Evolutionary conservation across 2,113 vertebrate species (phyloP).

Genomic region (Barnardius zonarius): DNA sequence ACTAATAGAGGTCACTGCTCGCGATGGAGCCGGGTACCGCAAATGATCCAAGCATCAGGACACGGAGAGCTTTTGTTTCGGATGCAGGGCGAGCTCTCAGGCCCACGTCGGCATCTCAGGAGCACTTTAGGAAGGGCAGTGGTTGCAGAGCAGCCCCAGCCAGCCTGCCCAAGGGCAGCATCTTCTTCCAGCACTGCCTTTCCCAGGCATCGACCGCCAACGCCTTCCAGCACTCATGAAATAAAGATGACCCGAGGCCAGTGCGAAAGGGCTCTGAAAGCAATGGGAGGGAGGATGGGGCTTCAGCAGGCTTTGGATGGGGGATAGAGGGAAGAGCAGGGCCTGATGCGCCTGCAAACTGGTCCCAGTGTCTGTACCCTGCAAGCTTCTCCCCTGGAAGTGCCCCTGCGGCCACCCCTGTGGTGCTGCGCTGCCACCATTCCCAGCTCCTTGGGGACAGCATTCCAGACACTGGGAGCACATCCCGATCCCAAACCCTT

Average conservation of each 20-base stretch:
- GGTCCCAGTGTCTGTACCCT: not conserved
- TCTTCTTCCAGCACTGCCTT: not conserved
- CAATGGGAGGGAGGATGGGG: not conserved
- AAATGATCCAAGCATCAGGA: not conserved
- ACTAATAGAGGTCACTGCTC: not conserved
- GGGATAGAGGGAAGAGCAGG: not conserved
- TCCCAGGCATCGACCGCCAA: not conserved
- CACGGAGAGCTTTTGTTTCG: not conserved
- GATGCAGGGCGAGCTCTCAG: not conserved
- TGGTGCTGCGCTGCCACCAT: fast-evolving
- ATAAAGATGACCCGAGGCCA: not conserved
- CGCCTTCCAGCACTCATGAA: not conserved
- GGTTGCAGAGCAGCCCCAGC: not conserved
- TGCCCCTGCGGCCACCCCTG: fast-evolving
- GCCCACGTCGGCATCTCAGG: not conserved
- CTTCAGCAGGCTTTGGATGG: not conserved
- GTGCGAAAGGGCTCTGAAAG: not conserved
- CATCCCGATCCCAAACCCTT: fast-evolving
- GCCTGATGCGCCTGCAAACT: not conserved
- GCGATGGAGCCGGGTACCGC: not conserved
- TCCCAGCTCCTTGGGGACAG: not conserved
- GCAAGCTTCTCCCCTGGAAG: not conserved
- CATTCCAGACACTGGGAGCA: fast-evolving
- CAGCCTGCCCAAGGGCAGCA: not conserved
- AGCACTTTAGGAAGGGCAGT: not conserved